These are phyloP conservation scores for Thumatha senex DNA, from an alignment of 2,888 invertebrate species.

Conservation along the genomic window DNA sequence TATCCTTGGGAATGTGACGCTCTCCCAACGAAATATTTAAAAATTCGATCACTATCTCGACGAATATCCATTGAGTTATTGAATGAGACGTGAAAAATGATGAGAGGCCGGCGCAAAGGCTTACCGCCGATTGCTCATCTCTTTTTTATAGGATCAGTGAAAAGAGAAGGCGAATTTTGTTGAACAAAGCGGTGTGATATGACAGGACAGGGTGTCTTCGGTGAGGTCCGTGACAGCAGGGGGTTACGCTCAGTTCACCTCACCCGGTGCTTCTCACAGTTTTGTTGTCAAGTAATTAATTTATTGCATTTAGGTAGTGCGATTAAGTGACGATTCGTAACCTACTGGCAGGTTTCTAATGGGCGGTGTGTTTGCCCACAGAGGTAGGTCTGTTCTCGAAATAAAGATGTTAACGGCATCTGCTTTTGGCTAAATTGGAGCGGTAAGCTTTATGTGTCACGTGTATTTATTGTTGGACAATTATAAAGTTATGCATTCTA, in stretches of 20 bases:
- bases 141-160: conserved; percentile 48
- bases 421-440: conserved; percentile 52
- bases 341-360: conserved; percentile 51
- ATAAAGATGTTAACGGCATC: conserved; percentile 75
- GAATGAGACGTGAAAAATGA: conserved; percentile 84
- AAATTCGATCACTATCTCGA: conserved; percentile 80
- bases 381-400: conserved; percentile 73
- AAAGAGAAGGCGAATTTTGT: conserved; percentile 65
- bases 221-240: conserved; percentile 73
- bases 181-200: conserved; percentile 72
- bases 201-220: conserved; percentile 56
- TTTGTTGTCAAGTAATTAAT: conserved; percentile 81
- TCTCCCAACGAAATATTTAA: conserved; percentile 79
- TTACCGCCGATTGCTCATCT: conserved; percentile 64
- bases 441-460: conserved; percentile 65
- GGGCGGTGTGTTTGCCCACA: conserved; percentile 74
- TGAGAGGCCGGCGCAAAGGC: conserved; percentile 71
- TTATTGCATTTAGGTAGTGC: conserved; percentile 65
- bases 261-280: conserved; percentile 68
- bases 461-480: conserved; percentile 47
- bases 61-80: conserved; percentile 79
- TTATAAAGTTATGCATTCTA: conserved; percentile 18
- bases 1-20: conserved; percentile 79
- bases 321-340: conserved; percentile 48
- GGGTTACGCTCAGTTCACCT: conserved; percentile 60